Conservation (phyloP, 2,113 vertebrate genomes). For the Balaeniceps rex region DNA sequence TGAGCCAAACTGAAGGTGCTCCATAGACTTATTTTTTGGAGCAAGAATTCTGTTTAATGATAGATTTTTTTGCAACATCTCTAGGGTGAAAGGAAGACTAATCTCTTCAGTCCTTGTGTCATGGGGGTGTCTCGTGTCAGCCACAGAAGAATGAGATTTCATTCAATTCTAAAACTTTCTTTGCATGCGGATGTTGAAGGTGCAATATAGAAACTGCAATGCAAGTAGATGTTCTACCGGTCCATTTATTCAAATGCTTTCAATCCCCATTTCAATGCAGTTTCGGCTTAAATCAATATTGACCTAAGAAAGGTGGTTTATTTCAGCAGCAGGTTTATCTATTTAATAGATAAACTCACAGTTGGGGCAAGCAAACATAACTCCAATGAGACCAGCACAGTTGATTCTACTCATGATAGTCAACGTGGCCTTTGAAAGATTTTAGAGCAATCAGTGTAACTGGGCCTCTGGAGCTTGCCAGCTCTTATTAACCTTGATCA, state of each 20-base stretch:
- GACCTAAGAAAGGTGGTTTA: background rate
- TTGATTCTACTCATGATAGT: background rate
- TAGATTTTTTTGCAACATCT: background rate
- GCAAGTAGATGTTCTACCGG: background rate
- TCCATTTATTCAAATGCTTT: background rate
- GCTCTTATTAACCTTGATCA: constrained; percentile 23
- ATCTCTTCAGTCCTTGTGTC: background rate
- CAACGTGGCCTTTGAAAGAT: background rate
- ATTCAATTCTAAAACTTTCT: background rate
- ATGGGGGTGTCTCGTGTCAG: background rate
- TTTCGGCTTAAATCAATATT: background rate
- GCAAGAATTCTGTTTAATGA: background rate
- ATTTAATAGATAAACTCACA: background rate
- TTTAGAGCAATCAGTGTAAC: background rate
- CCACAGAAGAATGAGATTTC: background rate
- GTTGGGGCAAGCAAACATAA: background rate
- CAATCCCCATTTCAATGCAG: background rate
- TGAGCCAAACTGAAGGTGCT: background rate
- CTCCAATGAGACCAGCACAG: background rate
- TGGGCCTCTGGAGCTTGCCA: constrained; percentile 29
- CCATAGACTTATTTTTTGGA: background rate
- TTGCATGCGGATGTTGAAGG: background rate
- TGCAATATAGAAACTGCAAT: background rate
- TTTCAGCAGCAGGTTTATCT: background rate
- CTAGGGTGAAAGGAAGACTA: background rate